These are phyloP conservation scores for Chinchilla lanigera DNA, from an alignment of 2,113 vertebrate species.

Conservation along the genomic window DNA sequence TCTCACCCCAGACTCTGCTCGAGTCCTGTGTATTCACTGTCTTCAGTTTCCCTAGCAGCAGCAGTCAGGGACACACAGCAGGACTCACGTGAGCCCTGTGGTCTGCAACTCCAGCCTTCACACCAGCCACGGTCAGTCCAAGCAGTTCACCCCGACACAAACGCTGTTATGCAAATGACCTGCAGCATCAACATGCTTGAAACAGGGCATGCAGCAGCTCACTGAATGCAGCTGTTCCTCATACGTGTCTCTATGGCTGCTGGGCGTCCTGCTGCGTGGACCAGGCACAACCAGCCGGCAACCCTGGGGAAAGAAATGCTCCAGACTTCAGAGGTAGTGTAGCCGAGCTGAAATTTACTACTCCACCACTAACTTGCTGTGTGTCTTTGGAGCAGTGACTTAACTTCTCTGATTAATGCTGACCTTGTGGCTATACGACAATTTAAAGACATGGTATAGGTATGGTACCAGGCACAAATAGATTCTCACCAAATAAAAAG, in stretches of 20 bases:
- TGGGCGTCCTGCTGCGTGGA: background rate
- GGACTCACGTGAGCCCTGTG: background rate
- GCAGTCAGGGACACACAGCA: background rate
- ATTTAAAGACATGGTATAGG: background rate
- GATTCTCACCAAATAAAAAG: background rate
- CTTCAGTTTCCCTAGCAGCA: background rate
- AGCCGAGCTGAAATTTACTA: background rate
- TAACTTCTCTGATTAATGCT: background rate
- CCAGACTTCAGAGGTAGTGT: background rate
- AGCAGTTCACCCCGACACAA: background rate
- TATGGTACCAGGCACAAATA: background rate
- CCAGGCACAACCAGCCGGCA: background rate
- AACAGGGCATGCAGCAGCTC: background rate
- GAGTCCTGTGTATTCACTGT: background rate
- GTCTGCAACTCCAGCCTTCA: background rate
- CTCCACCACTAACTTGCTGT: background rate
- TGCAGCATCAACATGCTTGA: background rate
- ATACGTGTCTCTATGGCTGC: background rate
- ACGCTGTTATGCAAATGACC: background rate
- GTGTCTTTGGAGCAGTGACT: background rate
- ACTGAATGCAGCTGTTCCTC: accelerated
- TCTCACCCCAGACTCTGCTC: background rate
- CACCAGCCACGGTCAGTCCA: background rate
- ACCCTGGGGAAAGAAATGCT: accelerated
- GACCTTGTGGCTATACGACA: background rate